Evolutionary conservation across 2,113 vertebrate genomes (phyloP).

Genomic region (Mustelus asterias): DNA sequence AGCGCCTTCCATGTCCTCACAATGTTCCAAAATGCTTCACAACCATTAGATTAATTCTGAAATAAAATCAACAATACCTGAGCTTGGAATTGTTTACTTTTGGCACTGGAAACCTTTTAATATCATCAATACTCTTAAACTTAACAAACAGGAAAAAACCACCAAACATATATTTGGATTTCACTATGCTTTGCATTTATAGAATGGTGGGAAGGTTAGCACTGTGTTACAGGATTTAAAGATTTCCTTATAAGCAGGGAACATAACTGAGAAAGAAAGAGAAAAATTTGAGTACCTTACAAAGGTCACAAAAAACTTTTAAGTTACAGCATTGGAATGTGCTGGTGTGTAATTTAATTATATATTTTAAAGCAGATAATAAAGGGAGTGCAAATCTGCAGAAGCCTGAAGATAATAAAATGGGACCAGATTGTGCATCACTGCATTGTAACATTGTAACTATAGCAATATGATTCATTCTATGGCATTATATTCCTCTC

Average conservation of each 20-base stretch:
- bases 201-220: not conserved
- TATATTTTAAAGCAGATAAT: not conserved
- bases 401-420: not conserved
- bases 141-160: not conserved
- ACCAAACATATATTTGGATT: not conserved
- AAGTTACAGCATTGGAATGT: not conserved
- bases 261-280: not conserved
- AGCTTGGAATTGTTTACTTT: not conserved
- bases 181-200: not conserved
- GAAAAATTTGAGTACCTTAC: not conserved
- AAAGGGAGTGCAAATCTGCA: not conserved
- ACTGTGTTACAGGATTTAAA: not conserved
- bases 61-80: not conserved
- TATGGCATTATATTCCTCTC: not conserved
- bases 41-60: not conserved
- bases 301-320: not conserved
- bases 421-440: not conserved
- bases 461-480: constrained; percentile 22
- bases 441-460: not conserved
- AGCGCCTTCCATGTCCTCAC: not conserved
- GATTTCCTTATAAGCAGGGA: not conserved
- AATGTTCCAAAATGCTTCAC: not conserved
- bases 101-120: not conserved
- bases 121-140: not conserved
- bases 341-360: not conserved